Evolutionary conservation across 2,113 vertebrate species (phyloP), one percentile per base, ranked within the genome.

Genomic region (Pica pica): DNA sequence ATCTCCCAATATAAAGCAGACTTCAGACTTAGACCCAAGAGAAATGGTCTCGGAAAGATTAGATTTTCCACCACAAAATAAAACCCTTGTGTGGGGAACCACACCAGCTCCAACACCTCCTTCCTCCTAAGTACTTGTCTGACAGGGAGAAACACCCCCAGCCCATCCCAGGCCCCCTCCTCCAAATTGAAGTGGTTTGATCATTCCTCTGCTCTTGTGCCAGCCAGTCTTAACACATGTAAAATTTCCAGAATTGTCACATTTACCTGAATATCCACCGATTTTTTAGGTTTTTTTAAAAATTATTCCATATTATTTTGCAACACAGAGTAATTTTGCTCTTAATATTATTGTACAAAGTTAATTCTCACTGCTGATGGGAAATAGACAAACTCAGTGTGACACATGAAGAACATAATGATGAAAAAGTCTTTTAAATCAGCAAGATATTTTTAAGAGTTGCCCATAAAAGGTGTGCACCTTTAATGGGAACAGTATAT

Each of bases 1-100:
- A 91, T 93, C 94, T 94, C 92, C 75, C 96, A 91, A 67, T 70
- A 92, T 7, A 94, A 96, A 97, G 90, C 93, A 97, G 95, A 75
- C 90, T 90, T 75, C 93, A 91, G 91, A 82, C 77, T 78, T 2
- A 83, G 15, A 52, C 91, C 82, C 93, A 77, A 70, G 92, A 90
- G 94, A 60, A 97, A 93, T 9, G 50, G 90, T 19, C 82, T 94
- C 9, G 1, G 67, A 80, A 95, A 91, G 90, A 94, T 90, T 55
- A 82, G 75, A 86, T 93, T 96, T 93, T 91, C 93, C 91, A 93
- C 75, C 87, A 76, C 94, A 81, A 67, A 94, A 86, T 53, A 76
- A 91, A 94, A 17, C 19, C 84, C 90, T 88, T 53, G 87, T 69
- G 82, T 87, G 89, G 53, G 55, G 78, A 94, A 26, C 78, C 75